Percentiles rank a stretch among this genome's conserved stretches.
phyloP scores from a whole-genome alignment of 2,797 vertebrate genomes.

The Chiroxiphia lanceolata region DNA sequence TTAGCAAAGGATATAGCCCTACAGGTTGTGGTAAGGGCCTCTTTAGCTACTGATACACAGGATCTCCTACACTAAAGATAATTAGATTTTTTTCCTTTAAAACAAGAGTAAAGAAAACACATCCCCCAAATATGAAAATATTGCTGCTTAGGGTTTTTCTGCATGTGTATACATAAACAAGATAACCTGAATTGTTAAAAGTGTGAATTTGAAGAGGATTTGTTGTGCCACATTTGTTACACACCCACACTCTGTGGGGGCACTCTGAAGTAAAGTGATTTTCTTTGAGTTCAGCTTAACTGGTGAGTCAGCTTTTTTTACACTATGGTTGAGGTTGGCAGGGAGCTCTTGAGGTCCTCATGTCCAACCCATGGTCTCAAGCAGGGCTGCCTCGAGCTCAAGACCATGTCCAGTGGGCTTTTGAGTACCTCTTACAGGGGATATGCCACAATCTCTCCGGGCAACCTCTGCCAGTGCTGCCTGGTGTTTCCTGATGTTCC shows the following conservation, averaged over 20 bases:
- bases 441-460: not conserved
- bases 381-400: not conserved
- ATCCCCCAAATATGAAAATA: not conserved
- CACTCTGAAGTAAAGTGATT: not conserved
- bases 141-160: not conserved
- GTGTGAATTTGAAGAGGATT: slow-evolving; percentile 32
- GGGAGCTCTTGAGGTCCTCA: not conserved
- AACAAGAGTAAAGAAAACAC: not conserved
- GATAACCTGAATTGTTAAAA: not conserved
- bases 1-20: not conserved
- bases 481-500: not conserved
- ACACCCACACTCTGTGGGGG: not conserved
- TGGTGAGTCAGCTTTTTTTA: not conserved
- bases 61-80: not conserved
- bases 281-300: not conserved
- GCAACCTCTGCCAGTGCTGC: not conserved
- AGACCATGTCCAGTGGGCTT: not conserved
- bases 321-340: not conserved
- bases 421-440: not conserved
- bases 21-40: not conserved
- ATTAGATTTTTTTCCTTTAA: not conserved
- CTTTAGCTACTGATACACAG: not conserved
- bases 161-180: not conserved
- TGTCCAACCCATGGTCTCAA: not conserved
- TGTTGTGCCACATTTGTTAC: slow-evolving; percentile 32